phyloP scores from a whole-genome alignment of 2,797 vertebrate genomes.

The Aselliscus stoliczkanus region DNA sequence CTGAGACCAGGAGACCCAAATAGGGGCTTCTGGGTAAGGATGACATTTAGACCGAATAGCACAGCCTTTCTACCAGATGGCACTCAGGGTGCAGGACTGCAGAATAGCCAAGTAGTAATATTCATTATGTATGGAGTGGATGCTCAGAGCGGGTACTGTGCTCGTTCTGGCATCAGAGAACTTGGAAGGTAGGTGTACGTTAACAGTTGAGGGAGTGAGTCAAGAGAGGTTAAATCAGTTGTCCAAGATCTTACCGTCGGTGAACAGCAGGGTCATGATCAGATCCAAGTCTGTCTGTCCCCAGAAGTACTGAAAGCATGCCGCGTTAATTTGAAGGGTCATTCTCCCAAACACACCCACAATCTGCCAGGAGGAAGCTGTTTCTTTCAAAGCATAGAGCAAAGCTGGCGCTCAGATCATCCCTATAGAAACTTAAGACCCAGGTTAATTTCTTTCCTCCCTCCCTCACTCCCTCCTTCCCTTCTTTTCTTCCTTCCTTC shows the following conservation, averaged over 20 bases:
- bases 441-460: too few species aligned
- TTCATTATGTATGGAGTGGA: background rate
- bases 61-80: background rate
- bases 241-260: background rate
- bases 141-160: background rate
- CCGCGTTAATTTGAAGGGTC: background rate
- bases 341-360: background rate
- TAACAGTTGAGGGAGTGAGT: background rate
- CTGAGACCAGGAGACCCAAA: background rate
- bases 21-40: background rate
- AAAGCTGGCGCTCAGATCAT: background rate
- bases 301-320: background rate
- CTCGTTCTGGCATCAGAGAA: background rate
- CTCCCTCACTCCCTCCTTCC: rapidly evolving
- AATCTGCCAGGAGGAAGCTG: background rate
- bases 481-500: background rate
- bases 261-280: background rate
- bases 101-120: too few species aligned
- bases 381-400: background rate
- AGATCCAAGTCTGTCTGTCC: background rate
- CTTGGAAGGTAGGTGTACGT: background rate
- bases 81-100: background rate
- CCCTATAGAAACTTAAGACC: background rate
- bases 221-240: background rate
- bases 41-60: background rate